Conservation (phyloP, 2,113 vertebrate species). For the Leptocoma aspasia region DNA sequence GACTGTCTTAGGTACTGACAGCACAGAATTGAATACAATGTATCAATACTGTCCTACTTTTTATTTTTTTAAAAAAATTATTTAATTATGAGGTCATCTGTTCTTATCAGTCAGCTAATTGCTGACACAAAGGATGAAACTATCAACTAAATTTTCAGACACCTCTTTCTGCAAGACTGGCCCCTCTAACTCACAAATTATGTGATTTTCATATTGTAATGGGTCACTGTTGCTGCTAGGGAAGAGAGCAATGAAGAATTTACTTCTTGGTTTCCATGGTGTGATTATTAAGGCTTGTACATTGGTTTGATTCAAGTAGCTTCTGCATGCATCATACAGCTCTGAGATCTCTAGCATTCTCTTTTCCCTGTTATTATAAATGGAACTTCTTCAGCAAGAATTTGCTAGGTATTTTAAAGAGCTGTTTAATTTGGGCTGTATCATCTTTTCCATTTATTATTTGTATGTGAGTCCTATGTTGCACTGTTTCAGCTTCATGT, state of each 20-base stretch:
- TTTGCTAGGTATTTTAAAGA: not conserved
- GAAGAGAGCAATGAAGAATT: not conserved
- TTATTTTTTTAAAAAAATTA: not conserved
- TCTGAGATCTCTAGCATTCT: not conserved
- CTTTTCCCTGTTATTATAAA: not conserved
- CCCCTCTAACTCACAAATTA: not conserved
- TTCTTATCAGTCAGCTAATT: not conserved
- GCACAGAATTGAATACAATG: not conserved
- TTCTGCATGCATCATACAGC: not conserved
- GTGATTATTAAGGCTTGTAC: not conserved
- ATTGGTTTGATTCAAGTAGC: not conserved
- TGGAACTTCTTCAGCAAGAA: not conserved
- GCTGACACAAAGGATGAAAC: not conserved
- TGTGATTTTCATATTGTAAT: not conserved
- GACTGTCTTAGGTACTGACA: conserved; percentile 27
- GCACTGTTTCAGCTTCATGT: not conserved
- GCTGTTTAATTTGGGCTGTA: not conserved
- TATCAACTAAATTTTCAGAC: not conserved
- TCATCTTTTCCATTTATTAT: not conserved
- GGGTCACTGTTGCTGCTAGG: not conserved
- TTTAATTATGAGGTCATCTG: not conserved
- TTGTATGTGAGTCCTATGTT: not conserved
- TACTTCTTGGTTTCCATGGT: not conserved
- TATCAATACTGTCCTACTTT: not conserved
- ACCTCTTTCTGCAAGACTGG: not conserved